A percentile compares a stretch with the other conserved stretches of the same genome.
These are phyloP conservation scores for Pocillopora grandis DNA, from an alignment of 92 coral and sea anemone species.

Conservation along the genomic window DNA sequence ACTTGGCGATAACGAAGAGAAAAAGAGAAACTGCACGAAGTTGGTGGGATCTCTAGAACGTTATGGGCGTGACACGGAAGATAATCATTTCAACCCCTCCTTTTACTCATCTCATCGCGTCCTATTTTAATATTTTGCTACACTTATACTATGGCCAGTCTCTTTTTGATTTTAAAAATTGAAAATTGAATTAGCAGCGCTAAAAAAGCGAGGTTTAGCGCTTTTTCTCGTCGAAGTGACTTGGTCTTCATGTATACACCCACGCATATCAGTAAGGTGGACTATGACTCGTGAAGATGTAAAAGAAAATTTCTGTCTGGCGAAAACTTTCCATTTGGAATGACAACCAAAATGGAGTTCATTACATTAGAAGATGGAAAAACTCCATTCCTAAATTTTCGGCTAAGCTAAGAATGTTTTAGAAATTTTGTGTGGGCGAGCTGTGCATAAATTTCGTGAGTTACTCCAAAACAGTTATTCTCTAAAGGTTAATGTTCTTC, in stretches of 20 bases:
- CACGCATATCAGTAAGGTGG: constrained; percentile 35
- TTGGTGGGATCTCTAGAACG: neutral
- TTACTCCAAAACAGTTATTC: constrained; percentile 17
- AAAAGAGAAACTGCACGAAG: neutral
- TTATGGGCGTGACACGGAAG: constrained; percentile 19
- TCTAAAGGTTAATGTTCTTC: neutral
- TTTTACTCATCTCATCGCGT: neutral
- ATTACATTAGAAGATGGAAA: neutral
- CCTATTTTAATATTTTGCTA: neutral
- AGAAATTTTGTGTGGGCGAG: constrained; percentile 37
- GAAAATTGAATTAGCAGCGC: neutral
- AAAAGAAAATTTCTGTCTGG: neutral
- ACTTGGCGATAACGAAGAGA: neutral
- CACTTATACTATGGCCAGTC: neutral
- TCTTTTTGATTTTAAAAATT: neutral
- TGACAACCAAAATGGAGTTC: constrained; percentile 5
- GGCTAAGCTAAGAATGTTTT: neutral
- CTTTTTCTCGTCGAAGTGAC: constrained; percentile 25
- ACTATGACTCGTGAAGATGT: neutral
- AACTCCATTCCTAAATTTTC: neutral
- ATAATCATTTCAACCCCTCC: neutral
- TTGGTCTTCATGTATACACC: constrained; percentile 27
- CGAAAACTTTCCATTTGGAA: neutral
- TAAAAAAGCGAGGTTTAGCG: constrained; percentile 15
- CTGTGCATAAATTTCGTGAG: constrained; percentile 11